These are phyloP conservation scores for Brachypodius melanocephalos DNA, from an alignment of 2,113 vertebrate genomes.

Conservation along the genomic window DNA sequence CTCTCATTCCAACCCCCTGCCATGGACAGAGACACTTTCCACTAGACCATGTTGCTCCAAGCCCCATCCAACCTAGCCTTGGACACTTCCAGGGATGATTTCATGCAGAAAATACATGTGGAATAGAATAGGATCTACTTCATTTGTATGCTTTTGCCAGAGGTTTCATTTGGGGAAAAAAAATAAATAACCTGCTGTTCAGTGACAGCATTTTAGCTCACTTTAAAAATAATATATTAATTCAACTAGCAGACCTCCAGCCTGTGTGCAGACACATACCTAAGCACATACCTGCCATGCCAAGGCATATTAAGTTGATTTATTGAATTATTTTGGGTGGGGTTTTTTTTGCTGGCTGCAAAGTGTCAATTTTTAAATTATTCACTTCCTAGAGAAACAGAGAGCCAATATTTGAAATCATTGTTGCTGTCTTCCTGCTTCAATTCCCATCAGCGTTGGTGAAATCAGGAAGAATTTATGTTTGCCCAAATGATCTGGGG, in stretches of 20 bases:
- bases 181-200: background rate
- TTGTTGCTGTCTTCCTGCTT: background rate
- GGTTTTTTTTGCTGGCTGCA: background rate
- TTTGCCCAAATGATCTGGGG: background rate
- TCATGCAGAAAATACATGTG: background rate
- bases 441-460: background rate
- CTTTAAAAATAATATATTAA: background rate
- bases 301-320: background rate
- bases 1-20: background rate
- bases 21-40: background rate
- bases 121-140: background rate
- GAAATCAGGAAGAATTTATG: background rate
- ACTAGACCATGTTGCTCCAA: background rate
- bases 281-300: background rate
- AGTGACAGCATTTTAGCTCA: background rate
- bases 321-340: background rate
- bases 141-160: background rate
- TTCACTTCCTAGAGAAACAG: background rate
- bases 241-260: background rate
- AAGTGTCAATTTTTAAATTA: background rate
- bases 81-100: background rate
- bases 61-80: background rate
- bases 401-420: background rate
- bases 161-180: background rate
- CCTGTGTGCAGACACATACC: background rate